Conservation (phyloP, 2,888 invertebrate genomes). For the Bimastos eiseni region DNA sequence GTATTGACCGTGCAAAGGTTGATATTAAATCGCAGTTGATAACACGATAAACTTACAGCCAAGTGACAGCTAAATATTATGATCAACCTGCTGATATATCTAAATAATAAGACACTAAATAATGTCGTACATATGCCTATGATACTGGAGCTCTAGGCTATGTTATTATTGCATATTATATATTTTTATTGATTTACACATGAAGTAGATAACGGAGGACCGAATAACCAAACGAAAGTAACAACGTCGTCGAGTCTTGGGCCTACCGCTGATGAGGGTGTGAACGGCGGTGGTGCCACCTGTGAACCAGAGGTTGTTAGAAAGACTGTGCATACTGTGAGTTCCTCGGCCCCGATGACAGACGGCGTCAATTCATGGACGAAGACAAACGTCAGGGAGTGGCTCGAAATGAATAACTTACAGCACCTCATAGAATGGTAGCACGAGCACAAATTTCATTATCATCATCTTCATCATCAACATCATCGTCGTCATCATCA, state of each 20-base stretch:
- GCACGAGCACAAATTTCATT: not conserved
- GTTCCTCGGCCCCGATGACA: not conserved
- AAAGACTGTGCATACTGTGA: not conserved
- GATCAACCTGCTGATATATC: too few relatives aligned
- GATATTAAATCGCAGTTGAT: too few relatives aligned
- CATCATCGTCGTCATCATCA: too few relatives aligned
- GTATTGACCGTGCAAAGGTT: too few relatives aligned
- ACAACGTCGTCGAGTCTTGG: not conserved
- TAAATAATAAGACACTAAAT: too few relatives aligned
- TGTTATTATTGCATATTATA: too few relatives aligned
- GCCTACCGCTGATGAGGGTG: not conserved
- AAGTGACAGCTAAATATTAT: too few relatives aligned
- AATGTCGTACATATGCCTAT: too few relatives aligned
- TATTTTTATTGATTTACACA: not conserved
- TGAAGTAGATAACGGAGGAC: not conserved
- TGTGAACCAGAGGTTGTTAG: not conserved
- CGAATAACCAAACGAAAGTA: not conserved
- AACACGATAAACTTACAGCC: too few relatives aligned
- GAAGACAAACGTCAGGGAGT: not conserved
- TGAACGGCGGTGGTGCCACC: not conserved
- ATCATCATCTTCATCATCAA: not conserved
- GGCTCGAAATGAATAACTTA: not conserved
- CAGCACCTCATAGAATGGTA: not conserved
- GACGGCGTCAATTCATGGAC: not conserved
- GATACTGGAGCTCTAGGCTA: too few relatives aligned